Evolutionary conservation across 2,113 vertebrate species (phyloP).

Genomic region (Butastur rufipennis): DNA sequence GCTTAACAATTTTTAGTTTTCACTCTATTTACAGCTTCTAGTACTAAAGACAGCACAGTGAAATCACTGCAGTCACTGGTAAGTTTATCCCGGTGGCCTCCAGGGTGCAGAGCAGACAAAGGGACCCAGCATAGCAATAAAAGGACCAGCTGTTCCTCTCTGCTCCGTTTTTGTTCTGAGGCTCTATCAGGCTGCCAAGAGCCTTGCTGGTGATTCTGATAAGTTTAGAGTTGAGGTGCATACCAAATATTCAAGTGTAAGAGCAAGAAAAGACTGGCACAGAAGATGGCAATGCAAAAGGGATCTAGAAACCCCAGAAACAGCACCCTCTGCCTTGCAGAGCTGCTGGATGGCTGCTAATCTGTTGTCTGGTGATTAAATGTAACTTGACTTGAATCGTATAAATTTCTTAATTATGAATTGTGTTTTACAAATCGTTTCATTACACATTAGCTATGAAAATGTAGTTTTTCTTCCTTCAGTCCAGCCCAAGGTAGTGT

Average conservation of each 20-base stretch:
- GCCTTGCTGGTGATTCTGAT: slow-evolving; percentile 24
- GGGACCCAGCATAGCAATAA: slow-evolving; percentile 6
- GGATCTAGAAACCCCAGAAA: neutral
- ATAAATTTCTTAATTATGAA: neutral
- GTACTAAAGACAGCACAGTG: neutral
- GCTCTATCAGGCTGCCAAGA: slow-evolving; percentile 25
- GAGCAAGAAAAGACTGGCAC: neutral
- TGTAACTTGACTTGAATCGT: neutral
- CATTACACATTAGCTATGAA: neutral
- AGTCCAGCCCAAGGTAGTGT: neutral
- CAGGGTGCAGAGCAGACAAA: slow-evolving; percentile 55
- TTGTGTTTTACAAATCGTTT: neutral
- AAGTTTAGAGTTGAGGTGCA: slow-evolving; percentile 18
- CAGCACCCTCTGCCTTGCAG: neutral
- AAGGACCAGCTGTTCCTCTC: slow-evolving; percentile 52
- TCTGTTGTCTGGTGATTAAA: neutral
- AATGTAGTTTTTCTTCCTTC: neutral
- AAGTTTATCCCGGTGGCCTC: slow-evolving; percentile 20
- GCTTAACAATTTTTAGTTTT: neutral
- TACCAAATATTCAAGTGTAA: slow-evolving; percentile 26
- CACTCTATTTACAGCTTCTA: neutral
- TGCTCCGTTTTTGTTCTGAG: neutral
- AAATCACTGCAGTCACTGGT: neutral
- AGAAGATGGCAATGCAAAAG: neutral
- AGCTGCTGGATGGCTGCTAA: neutral